These are phyloP conservation scores for Hirudinaria manillensis DNA, from an alignment of 2,888 invertebrate genomes.

Conservation along the genomic window DNA sequence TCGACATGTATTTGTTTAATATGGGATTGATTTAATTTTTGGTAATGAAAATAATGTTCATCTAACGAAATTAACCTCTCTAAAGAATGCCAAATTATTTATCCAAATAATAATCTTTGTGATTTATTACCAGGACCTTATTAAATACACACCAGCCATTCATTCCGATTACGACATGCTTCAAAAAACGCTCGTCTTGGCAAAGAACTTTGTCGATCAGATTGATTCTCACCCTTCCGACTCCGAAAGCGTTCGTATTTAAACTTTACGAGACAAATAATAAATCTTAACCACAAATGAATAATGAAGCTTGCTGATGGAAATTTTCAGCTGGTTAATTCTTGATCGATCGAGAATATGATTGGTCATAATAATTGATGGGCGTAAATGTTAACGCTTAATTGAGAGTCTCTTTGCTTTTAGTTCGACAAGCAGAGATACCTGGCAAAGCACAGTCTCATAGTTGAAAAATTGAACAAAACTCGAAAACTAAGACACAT, in stretches of 20 bases:
- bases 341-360: neutral
- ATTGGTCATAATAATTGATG: neutral
- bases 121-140: constrained; percentile 51
- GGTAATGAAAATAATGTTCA: too few relatives aligned
- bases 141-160: constrained; percentile 54
- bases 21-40: too few relatives aligned
- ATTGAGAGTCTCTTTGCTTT: neutral
- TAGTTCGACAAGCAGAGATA: constrained; percentile 59
- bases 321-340: neutral
- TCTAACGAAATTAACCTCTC: too few relatives aligned
- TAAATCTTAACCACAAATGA: too few relatives aligned
- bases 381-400: neutral
- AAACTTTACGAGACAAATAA: too few relatives aligned
- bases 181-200: constrained; percentile 63
- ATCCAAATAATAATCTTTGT: neutral
- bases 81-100: too few relatives aligned
- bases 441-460: constrained; percentile 87
- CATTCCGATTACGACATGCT: constrained; percentile 54
- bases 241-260: neutral
- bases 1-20: too few relatives aligned
- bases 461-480: constrained; percentile 82
- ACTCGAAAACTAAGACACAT: constrained; percentile 78
- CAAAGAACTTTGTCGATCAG: constrained; percentile 78
- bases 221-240: constrained; percentile 38
- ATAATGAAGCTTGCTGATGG: too few relatives aligned